Evolutionary conservation across 2,113 vertebrate species (phyloP).

Genomic region (Callionymus lyra): DNA sequence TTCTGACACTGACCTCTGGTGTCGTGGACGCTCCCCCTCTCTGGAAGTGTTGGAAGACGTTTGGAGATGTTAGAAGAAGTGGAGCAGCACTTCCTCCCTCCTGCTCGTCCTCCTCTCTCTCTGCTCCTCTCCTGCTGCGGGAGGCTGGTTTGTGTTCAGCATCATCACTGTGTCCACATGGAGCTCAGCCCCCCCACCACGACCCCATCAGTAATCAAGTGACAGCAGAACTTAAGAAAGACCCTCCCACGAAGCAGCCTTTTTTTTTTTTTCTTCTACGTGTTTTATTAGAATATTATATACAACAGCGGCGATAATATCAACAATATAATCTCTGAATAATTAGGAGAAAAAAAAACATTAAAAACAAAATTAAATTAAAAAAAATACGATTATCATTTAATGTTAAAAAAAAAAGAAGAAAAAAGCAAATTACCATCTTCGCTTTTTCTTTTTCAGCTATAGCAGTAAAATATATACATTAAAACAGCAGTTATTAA

Average conservation of each 20-base stretch:
- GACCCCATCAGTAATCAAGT: conserved; percentile 69
- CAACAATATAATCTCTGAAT: too few species aligned
- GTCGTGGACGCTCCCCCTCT: conserved; percentile 30
- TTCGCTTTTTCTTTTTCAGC: too few species aligned
- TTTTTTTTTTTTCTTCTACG: too few species aligned
- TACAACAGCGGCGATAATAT: too few species aligned
- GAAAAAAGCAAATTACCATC: too few species aligned
- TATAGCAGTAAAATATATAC: too few species aligned
- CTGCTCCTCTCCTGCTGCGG: conserved; percentile 30
- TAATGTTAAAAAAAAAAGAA: too few species aligned
- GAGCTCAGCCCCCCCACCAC: conserved; percentile 61
- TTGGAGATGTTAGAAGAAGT: conserved; percentile 26
- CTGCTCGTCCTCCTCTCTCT: conserved; percentile 24
- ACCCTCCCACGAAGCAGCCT: conserved; percentile 75
- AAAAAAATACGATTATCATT: too few species aligned
- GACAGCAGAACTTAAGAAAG: conserved; percentile 77
- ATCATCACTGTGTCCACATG: conserved; percentile 61
- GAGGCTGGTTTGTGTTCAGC: conserved; percentile 42
- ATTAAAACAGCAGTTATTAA: too few species aligned
- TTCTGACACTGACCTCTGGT: conserved; percentile 48
- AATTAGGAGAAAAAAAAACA: too few species aligned
- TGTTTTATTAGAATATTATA: too few species aligned
- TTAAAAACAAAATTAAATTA: too few species aligned
- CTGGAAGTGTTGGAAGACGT: conserved; percentile 16
- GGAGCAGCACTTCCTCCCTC: conserved; percentile 33